Base-by-base conservation (phyloP, 2,113 vertebrate genomes). In the Colaptes auratus region DNA sequence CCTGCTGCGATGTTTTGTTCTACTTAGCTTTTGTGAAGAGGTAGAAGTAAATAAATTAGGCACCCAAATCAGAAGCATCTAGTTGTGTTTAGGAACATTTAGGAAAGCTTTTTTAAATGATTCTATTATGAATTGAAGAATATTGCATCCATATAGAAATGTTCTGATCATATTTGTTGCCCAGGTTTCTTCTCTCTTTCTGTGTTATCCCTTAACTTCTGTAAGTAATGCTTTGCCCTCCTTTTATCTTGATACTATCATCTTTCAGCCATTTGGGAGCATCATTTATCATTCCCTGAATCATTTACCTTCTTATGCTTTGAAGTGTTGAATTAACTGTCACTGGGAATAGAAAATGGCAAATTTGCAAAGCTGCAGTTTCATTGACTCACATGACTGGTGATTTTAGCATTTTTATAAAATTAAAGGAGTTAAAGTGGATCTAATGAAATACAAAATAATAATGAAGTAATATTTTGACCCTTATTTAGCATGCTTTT, bases 261-360 rank as follows among this genome's bases (percentile, higher is more conserved):
- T 98, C 97, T 98, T 98, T 98, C 92, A 97, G 96, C 94, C 96
- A 89, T 97, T 97, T 92, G 74, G 96, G 97, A 97, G 93, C 96
- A 97, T 97, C 97, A 98, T 98, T 98, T 98, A 97, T 98, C 98
- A 99, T 98, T 98, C 96, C 96, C 96, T 95, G 97, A 98, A 97
- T 98, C 96, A 83, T 98, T 98, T 98, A 97, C 96, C 96, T 98
- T 93, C 97, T 86, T 98, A 88, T 98, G 97, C 97, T 98, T 98
- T 97, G 96, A 98, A 98, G 97, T 98, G 93, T 70, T 97, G 98
- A 98, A 98, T 98, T 98, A 98, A 98, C 97, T 98, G 97, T 98
- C 98, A 98, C 94, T 97, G 98, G 95, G 94, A 97, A 96, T 84
- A 97, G 91, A 96, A 97, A 97, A 95, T 27, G 82, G 84, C 94